Evolutionary conservation across 1,140 invertebrate genomes (phyloP).

Genomic region (Aphaenogaster rudis): DNA sequence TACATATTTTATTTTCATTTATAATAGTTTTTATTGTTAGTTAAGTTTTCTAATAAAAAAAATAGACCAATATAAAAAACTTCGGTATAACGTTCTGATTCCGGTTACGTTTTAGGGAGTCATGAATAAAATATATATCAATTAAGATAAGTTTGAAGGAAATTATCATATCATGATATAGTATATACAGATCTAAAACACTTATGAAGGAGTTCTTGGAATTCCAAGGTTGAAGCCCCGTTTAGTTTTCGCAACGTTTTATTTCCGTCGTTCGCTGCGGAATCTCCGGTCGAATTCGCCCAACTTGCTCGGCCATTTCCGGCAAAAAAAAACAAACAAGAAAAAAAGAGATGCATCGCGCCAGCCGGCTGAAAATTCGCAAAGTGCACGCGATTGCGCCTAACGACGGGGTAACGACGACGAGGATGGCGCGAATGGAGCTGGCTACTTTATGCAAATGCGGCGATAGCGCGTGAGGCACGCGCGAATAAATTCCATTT

Average conservation of each 20-base stretch:
- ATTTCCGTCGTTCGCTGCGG: not conserved
- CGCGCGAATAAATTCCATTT: slow-evolving; percentile 39
- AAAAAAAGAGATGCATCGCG: not conserved
- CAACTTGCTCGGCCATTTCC: not conserved
- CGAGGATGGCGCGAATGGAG: not conserved
- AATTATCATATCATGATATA: not conserved
- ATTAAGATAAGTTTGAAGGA: not conserved
- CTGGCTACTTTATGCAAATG: not conserved
- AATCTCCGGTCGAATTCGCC: not conserved
- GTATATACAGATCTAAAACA: not conserved
- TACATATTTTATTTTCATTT: not conserved
- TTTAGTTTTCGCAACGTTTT: slow-evolving; percentile 1
- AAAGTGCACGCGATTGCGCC: not conserved
- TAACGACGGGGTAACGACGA: not conserved
- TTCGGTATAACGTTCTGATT: not conserved
- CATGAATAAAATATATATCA: slow-evolving; percentile 1
- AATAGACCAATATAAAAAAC: not conserved
- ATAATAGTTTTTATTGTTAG: not conserved
- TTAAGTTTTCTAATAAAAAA: not conserved
- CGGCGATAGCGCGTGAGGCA: not conserved
- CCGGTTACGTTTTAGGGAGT: not conserved
- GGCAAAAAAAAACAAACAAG: not conserved
- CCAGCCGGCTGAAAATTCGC: not conserved
- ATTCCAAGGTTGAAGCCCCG: not conserved
- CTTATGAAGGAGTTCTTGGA: not conserved